Conservation (phyloP, 2,888 invertebrate species). For the Bibio marci region DNA sequence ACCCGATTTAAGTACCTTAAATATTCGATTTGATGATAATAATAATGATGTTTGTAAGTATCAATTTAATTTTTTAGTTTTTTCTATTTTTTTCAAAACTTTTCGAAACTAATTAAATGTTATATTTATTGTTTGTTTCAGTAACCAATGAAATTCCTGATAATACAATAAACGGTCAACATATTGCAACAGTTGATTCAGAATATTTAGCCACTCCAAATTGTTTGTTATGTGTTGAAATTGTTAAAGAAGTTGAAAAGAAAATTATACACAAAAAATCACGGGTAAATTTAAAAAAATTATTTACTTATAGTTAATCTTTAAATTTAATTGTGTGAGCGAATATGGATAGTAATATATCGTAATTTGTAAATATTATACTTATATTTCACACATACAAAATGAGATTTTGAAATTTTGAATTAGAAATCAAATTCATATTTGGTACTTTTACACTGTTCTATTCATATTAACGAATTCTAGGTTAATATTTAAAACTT, state of each 20-base stretch:
- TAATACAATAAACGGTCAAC: conserved; percentile 36
- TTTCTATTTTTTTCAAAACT: neutral
- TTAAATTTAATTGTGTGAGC: neutral
- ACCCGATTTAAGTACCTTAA: conserved; percentile 5
- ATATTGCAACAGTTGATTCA: conserved; percentile 16
- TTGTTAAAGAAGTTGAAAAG: conserved; percentile 22
- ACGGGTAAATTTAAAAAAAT: too few relatives aligned
- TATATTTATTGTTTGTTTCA: conserved; percentile 21
- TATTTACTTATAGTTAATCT: too few relatives aligned
- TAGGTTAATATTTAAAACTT: neutral
- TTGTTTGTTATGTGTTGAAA: conserved; percentile 22
- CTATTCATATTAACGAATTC: too few relatives aligned
- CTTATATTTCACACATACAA: neutral
- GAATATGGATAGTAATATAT: neutral
- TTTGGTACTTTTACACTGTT: too few relatives aligned
- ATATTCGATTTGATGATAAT: conserved; percentile 10
- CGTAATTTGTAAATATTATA: neutral
- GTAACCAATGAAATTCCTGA: conserved; percentile 56
- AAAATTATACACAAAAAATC: conserved; percentile 20
- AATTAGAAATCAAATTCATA: too few relatives aligned
- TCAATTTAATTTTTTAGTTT: neutral
- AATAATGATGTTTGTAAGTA: conserved; percentile 10
- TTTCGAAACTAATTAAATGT: neutral
- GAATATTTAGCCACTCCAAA: conserved; percentile 15
- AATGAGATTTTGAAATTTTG: too few relatives aligned